phyloP scores from a whole-genome alignment of 2,113 vertebrate genomes.

The Triplophysa rosa region DNA sequence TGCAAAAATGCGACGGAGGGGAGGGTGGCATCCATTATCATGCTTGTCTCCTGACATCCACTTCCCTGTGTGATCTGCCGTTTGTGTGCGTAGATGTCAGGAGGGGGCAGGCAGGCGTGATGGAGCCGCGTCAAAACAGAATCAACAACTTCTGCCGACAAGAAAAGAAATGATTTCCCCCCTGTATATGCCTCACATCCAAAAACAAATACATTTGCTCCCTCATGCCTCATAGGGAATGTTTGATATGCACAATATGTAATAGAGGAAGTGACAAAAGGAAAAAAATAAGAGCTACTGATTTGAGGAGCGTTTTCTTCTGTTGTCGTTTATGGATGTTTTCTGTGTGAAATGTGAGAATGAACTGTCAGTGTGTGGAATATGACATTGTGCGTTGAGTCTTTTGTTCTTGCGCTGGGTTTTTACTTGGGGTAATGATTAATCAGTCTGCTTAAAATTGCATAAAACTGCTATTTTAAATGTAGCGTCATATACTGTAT shows the following conservation, averaged over 20 bases:
- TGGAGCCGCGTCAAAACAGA: conserved; percentile 31
- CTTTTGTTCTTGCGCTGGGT: conserved; percentile 43
- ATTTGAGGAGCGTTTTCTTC: conserved; percentile 6
- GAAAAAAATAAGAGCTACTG: neutral
- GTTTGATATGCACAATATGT: conserved; percentile 39
- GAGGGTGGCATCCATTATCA: conserved; percentile 35
- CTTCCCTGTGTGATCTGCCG: conserved; percentile 33
- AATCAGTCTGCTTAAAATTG: conserved; percentile 59
- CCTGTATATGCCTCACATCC: conserved; percentile 43
- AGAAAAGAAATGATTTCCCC: conserved; percentile 58
- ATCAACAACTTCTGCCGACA: conserved; percentile 52
- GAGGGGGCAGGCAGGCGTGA: conserved; percentile 30
- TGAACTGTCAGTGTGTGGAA: conserved; percentile 43
- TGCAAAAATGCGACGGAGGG: conserved; percentile 16
- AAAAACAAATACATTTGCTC: conserved; percentile 49
- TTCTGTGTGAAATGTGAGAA: conserved; percentile 32
- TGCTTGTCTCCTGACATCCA: conserved; percentile 11
- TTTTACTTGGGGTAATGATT: conserved; percentile 48
- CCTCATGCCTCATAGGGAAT: conserved; percentile 42
- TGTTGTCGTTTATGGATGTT: conserved; percentile 5
- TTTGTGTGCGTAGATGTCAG: conserved; percentile 33
- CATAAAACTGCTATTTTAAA: conserved; percentile 39
- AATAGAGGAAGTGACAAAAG: conserved; percentile 23
- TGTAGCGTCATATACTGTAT: conserved; percentile 52
- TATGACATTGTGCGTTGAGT: conserved; percentile 45